A percentile compares a stretch with the other conserved stretches of the same genome.
phyloP scores from a whole-genome alignment of 1,140 invertebrate genomes.

The Diuraphis noxia region DNA sequence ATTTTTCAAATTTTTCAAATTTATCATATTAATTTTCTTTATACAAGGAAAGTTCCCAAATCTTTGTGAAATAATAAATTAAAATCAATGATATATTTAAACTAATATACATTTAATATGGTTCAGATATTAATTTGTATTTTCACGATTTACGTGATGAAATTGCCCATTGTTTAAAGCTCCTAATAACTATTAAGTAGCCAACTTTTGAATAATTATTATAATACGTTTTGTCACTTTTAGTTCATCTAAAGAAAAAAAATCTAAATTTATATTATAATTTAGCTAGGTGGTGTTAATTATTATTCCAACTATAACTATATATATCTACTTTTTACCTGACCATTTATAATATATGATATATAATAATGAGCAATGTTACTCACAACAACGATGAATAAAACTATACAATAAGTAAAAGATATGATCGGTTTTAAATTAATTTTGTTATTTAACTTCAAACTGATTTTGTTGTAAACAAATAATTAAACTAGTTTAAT shows the following conservation, averaged over 20 bases:
- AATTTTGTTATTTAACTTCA: not conserved
- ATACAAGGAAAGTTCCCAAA: not conserved
- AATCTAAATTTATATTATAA: not conserved
- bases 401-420: not conserved
- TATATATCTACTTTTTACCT: slow-evolving; percentile 10
- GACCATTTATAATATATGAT: slow-evolving; percentile 7
- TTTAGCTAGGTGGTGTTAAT: not conserved
- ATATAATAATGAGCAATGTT: not conserved
- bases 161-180: not conserved
- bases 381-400: not conserved
- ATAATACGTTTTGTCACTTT: not conserved
- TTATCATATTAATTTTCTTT: not conserved
- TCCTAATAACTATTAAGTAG: too few relatives aligned
- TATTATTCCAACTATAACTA: too few relatives aligned
- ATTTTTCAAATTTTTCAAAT: too few relatives aligned
- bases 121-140: not conserved
- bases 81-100: not conserved
- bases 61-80: not conserved
- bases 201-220: not conserved
- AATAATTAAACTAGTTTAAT: slow-evolving; percentile 1
- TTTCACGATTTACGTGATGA: not conserved
- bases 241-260: not conserved
- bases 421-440: not conserved
- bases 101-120: not conserved
- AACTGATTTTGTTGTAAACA: not conserved